Base-by-base conservation (phyloP, 2,113 vertebrate genomes). In the Tragulus kanchil region DNA sequence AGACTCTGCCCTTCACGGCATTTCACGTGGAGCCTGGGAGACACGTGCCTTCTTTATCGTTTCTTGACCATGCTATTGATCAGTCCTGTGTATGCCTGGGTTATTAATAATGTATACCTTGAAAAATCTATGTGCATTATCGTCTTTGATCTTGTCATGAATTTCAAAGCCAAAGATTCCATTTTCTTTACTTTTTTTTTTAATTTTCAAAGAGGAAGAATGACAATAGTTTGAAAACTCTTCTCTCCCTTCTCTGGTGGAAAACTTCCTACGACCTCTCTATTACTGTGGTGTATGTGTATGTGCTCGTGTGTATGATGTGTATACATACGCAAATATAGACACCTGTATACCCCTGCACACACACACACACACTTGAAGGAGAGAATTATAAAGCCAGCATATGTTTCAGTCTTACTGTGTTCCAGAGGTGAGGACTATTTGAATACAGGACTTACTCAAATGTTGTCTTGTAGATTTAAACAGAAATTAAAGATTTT, bases 401-500 rank as follows among this genome's bases (percentile, higher is more conserved):
- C 50, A 62, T 52, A 94, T 88, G 96, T 97, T 98, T 98, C 96
- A 97, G 97, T 79, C 93, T 95, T 54, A 54, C 83, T 97, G 81
- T 98, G 97, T 96, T 98, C 97, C 96, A 96, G 97, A 98, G 97
- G 97, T 98, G 98, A 98, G 97, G 98, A 98, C 84, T 98, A 96
- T 98, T 96, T 98, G 97, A 98, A 98, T 98, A 98, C 64, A 97
- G 96, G 97, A 97, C 97, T 98, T 98, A 98, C 36, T 36, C 36
- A 36, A 36, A 98, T 93, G 96, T 95, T 96, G 98, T 98, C 98
- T 98, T 89, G 67, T 98, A 99, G 98, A 98, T 99, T 99, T 98
- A 99, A 99, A 99, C 98, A 98, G 98, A 99, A 99, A 99, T 99
- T 99, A 99, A 99, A 99, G 98, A 98, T 98, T 98, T 98, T 98